Evolutionary conservation across 2,888 invertebrate species (phyloP).

Genomic region (Lycocerus yunnanus): DNA sequence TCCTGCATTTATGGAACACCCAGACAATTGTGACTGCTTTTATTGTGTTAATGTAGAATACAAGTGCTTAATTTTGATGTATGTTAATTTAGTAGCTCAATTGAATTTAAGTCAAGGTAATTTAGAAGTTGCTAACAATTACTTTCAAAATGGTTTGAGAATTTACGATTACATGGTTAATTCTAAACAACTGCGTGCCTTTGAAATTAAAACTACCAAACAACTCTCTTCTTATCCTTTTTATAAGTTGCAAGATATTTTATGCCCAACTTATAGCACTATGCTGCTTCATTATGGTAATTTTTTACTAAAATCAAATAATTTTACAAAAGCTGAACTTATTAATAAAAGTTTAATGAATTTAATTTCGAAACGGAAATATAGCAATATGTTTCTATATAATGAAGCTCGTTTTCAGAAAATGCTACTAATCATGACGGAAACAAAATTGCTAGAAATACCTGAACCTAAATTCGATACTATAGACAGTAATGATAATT

Average conservation of each 20-base stretch:
- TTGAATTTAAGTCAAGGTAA: conserved; percentile 35
- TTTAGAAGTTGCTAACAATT: conserved; percentile 27
- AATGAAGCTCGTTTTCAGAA: conserved; percentile 39
- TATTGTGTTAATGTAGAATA: conserved; percentile 43
- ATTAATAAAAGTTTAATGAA: conserved; percentile 34
- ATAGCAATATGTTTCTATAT: conserved; percentile 36
- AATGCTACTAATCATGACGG: conserved; percentile 25
- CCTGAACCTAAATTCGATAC: not conserved
- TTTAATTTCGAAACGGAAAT: conserved; percentile 32
- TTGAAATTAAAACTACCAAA: conserved; percentile 16
- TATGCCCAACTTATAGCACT: conserved; percentile 31
- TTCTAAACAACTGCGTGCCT: conserved; percentile 18
- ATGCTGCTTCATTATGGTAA: conserved; percentile 39
- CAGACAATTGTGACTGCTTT: conserved; percentile 39
- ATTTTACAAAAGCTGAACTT: conserved; percentile 31
- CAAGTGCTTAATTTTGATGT: conserved; percentile 38
- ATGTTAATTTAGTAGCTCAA: conserved; percentile 38
- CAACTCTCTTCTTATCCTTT: conserved; percentile 23
- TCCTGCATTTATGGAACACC: conserved; percentile 39
- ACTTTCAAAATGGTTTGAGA: conserved; percentile 34
- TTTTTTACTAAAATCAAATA: conserved; percentile 28
- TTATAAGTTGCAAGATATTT: conserved; percentile 29
- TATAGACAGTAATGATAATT: not conserved
- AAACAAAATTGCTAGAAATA: not conserved
- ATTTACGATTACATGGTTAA: conserved; percentile 31